Conservation (phyloP, 2,888 invertebrate species). For the Calephelis perditalis region DNA sequence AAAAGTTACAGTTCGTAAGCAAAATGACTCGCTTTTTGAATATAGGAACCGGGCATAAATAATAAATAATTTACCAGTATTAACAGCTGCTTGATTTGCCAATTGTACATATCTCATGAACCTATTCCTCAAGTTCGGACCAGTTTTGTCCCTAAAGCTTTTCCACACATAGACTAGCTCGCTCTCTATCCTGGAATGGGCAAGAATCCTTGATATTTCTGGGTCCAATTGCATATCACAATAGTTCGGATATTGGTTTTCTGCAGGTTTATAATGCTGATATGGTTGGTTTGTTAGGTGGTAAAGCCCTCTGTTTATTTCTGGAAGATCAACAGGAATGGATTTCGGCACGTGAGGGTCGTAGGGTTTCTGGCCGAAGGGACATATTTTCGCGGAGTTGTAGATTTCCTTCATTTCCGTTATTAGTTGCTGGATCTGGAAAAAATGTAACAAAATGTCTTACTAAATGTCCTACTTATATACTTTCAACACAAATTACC, state of each 20-base stretch:
- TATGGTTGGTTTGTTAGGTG: slow-evolving; percentile 49
- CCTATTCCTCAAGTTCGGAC: slow-evolving; percentile 84
- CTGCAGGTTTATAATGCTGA: slow-evolving; percentile 54
- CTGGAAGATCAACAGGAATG: slow-evolving; percentile 30
- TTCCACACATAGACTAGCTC: slow-evolving; percentile 88
- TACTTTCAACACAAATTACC: background rate
- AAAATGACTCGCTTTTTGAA: too few species aligned
- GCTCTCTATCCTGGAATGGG: slow-evolving; percentile 84
- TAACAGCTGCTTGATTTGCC: slow-evolving; percentile 86
- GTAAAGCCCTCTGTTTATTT: slow-evolving; percentile 35
- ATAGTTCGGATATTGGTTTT: slow-evolving; percentile 50
- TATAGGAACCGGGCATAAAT: too few species aligned
- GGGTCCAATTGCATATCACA: slow-evolving; percentile 80
- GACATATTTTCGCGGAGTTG: slow-evolving; percentile 84
- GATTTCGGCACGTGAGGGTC: slow-evolving; percentile 56
- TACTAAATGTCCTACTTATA: background rate
- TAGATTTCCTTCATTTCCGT: slow-evolving; percentile 89
- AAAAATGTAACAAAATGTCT: slow-evolving; percentile 2
- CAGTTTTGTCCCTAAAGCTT: slow-evolving; percentile 88
- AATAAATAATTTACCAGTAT: slow-evolving; percentile 77
- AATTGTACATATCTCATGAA: slow-evolving; percentile 88
- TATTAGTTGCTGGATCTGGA: slow-evolving; percentile 83
- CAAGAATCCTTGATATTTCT: slow-evolving; percentile 82
- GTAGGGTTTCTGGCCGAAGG: slow-evolving; percentile 76
- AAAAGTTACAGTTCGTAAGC: too few species aligned